Conservation (phyloP, 2,888 invertebrate species). For the Epsilonema sp. region DNA sequence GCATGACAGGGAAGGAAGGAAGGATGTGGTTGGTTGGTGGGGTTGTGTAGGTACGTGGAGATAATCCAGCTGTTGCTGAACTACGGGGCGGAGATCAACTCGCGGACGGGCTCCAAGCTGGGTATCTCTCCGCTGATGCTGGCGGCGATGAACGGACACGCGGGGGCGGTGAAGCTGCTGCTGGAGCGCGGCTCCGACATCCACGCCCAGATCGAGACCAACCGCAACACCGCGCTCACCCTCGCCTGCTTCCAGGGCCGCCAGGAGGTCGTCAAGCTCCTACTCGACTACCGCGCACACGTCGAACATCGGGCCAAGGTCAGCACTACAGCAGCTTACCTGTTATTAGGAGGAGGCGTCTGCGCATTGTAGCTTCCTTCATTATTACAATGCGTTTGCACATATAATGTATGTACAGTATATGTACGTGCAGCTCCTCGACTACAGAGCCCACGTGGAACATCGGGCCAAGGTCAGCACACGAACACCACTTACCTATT, state of each 20-base stretch:
- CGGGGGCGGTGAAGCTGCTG: slow-evolving; percentile 74
- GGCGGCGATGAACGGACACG: slow-evolving; percentile 96
- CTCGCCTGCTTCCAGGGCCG: slow-evolving; percentile 97
- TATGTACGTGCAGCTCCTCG: too few relatives aligned
- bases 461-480: slow-evolving; percentile 93
- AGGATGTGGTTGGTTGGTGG: too few relatives aligned
- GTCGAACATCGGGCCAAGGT: slow-evolving; percentile 95
- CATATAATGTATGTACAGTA: too few relatives aligned
- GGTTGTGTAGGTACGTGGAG: slow-evolving; percentile 93
- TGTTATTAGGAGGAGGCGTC: too few relatives aligned
- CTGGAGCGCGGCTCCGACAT: slow-evolving; percentile 97
- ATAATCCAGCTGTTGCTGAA: slow-evolving; percentile 79
- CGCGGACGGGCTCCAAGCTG: slow-evolving; percentile 35
- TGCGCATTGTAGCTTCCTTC: too few relatives aligned
- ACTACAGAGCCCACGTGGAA: slow-evolving; percentile 92
- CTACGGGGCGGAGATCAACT: slow-evolving; percentile 94
- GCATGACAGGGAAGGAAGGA: slow-evolving; percentile 89
- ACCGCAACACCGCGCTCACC: slow-evolving; percentile 90
- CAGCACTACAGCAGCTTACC: too few relatives aligned
- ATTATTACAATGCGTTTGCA: too few relatives aligned
- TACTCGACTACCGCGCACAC: slow-evolving; percentile 87
- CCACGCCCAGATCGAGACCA: slow-evolving; percentile 91
- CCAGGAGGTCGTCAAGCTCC: slow-evolving; percentile 86
- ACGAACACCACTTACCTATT: too few relatives aligned
- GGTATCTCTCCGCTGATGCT: slow-evolving; percentile 88